Base-by-base conservation (phyloP, 2,113 vertebrate species). In the Genyomyrus donnyi region DNA sequence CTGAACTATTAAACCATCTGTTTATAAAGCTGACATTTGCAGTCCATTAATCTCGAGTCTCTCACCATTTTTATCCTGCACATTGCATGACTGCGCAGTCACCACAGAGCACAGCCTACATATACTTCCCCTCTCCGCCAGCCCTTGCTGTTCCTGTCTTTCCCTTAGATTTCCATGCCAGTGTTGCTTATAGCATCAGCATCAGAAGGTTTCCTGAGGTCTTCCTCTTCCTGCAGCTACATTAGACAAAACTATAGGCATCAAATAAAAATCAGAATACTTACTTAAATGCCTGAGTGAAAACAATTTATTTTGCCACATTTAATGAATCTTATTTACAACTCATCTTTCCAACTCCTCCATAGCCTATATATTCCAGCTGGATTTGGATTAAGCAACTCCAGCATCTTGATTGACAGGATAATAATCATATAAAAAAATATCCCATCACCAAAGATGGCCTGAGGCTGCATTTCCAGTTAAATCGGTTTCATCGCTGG, bases 1-100 rank as follows among this genome's bases (percentile, higher is more conserved):
- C 31, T 42, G 35, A 39, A 80, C 35, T 42, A 42, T 80, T 42
- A 39, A 39, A 17, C 74, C 13, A 39, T 15, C 74, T 42, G 35
- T 42, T 80, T 80, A 80, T 80, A 80, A 31, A 80, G 74, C 74
- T 80, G 74, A 80, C 74, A 39, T 80, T 80, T 80, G 74, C 35
- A 35, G 31, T 39, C 35, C 35, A 39, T 80, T 80, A 39, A 80
- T 19, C 74, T 80, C 5, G 1, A 80, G 74, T 15, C 62, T 11
- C 62, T 70, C 62, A 70, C n/a, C 62, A 70, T 70, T 19, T 80
- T 80, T 42, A 8, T 17, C 31, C 11, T 80, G 74, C 1, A 2
- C 35, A 80, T 70, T 5, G n/a, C 62, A 70, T 31, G 62, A 66
- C 58, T 66, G 58, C n/a, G n/a, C 58, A 66, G n/a, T 66, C 24